A percentile compares a stretch with the other conserved stretches of the same genome.
These are phyloP conservation scores for Cottoperca gobio DNA, from an alignment of 2,797 vertebrate species.

Conservation along the genomic window DNA sequence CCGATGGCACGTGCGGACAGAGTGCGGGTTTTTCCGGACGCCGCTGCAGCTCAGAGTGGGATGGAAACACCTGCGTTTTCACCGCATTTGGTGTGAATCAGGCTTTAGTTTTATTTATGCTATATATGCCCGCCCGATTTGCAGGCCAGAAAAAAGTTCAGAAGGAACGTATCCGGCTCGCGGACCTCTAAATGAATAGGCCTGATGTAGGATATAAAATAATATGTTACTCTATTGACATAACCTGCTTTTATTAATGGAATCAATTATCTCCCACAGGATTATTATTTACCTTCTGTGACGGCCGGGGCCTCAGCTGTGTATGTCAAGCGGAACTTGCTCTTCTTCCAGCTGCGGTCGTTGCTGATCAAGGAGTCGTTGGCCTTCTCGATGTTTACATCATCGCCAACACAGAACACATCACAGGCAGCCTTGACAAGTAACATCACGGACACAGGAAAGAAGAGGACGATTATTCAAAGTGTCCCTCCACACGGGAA, in stretches of 20 bases:
- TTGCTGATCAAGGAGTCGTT: slow-evolving; percentile 97
- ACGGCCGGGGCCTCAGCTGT: slow-evolving; percentile 92
- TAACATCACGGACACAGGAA: not conserved
- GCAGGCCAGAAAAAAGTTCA: too few relatives aligned
- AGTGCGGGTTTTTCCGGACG: too few relatives aligned
- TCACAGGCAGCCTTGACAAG: slow-evolving; percentile 93
- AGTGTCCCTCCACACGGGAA: not conserved
- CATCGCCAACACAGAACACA: slow-evolving; percentile 97
- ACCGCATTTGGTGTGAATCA: too few relatives aligned
- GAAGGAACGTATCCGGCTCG: too few relatives aligned
- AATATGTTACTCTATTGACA: not conserved
- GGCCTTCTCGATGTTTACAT: slow-evolving; percentile 98
- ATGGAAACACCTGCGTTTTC: too few relatives aligned
- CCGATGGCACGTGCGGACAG: too few relatives aligned
- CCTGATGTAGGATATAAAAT: not conserved
- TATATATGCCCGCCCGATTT: too few relatives aligned
- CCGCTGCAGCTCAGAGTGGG: too few relatives aligned
- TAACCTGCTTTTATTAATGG: not conserved
- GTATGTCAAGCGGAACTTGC: slow-evolving; percentile 95
- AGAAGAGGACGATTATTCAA: not conserved
- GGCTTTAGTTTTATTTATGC: too few relatives aligned
- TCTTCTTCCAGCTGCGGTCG: slow-evolving; percentile 98
- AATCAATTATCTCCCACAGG: not conserved
- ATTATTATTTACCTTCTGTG: slow-evolving; percentile 87
- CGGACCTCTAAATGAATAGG: too few relatives aligned